These are phyloP conservation scores for Parnassius apollo DNA, from an alignment of 2,888 invertebrate genomes.

Conservation along the genomic window DNA sequence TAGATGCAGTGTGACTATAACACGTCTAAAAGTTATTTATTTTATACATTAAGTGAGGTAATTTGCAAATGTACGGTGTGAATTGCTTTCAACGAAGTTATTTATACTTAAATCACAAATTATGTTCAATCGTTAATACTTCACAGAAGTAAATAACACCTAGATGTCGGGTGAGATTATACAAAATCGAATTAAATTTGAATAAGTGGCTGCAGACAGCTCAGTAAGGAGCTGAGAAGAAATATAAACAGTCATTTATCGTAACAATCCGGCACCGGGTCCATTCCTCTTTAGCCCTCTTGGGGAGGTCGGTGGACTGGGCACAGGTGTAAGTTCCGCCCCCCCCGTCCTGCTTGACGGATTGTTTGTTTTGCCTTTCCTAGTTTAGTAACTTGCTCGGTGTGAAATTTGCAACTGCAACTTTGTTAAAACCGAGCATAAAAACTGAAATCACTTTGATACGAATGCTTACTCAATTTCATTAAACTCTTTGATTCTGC, in stretches of 20 bases:
- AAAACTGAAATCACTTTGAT: constrained; percentile 29
- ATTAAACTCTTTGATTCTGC: constrained; percentile 6
- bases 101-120: not conserved
- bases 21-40: too few relatives aligned
- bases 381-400: constrained; percentile 51
- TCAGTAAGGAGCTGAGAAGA: constrained; percentile 48
- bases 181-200: constrained; percentile 52
- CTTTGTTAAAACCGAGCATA: constrained; percentile 31
- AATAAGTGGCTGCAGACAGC: constrained; percentile 61
- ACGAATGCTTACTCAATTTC: constrained; percentile 7
- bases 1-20: too few relatives aligned
- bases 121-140: constrained; percentile 12
- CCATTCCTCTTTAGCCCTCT: constrained; percentile 44
- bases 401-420: constrained; percentile 55
- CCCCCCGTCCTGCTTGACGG: constrained; percentile 54
- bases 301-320: constrained; percentile 34
- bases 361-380: constrained; percentile 63
- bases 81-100: too few relatives aligned
- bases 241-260: constrained; percentile 75
- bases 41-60: too few relatives aligned
- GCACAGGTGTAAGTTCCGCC: constrained; percentile 56
- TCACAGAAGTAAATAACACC: constrained; percentile 13
- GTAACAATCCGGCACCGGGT: constrained; percentile 52
- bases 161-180: constrained; percentile 9
- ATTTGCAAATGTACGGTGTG: too few relatives aligned